Evolutionary conservation across 2,113 vertebrate genomes (phyloP).

Genomic region (Reinhardtius hippoglossoides): DNA sequence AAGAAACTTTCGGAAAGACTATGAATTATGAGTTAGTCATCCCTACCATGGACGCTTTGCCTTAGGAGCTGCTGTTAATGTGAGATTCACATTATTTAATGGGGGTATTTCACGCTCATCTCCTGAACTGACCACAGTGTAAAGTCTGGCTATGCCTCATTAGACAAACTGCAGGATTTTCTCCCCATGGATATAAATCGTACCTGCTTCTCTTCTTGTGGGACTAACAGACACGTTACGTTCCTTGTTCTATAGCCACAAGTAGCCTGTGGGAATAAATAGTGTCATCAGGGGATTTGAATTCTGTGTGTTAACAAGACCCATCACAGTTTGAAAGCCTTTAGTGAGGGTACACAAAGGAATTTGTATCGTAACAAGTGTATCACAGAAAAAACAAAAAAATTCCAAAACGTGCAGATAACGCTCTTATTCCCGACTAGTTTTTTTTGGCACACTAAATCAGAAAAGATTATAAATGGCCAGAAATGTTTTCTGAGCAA

Average conservation of each 20-base stretch:
- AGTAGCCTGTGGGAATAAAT: slow-evolving; percentile 55
- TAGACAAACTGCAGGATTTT: slow-evolving; percentile 60
- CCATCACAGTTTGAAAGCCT: slow-evolving; percentile 63
- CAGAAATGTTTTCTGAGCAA: slow-evolving; percentile 18
- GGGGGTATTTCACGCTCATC: slow-evolving; percentile 61
- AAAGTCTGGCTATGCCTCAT: slow-evolving; percentile 65
- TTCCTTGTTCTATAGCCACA: slow-evolving; percentile 31
- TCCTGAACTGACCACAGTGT: slow-evolving; percentile 69
- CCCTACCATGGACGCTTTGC: slow-evolving; percentile 42
- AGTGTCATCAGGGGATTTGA: slow-evolving; percentile 49
- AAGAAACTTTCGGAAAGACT: slow-evolving; percentile 26
- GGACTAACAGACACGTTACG: slow-evolving; percentile 29
- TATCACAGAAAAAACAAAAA: slow-evolving; percentile 27
- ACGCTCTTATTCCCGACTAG: not conserved
- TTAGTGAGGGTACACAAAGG: slow-evolving; percentile 16
- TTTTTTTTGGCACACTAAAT: slow-evolving; percentile 6
- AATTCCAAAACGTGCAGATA: slow-evolving; percentile 21
- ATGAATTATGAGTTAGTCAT: slow-evolving; percentile 46
- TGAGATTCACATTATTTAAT: slow-evolving; percentile 68
- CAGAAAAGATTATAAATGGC: not conserved
- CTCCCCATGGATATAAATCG: slow-evolving; percentile 46
- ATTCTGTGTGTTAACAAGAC: slow-evolving; percentile 58
- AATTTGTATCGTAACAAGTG: slow-evolving; percentile 19
- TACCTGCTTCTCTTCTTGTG: slow-evolving; percentile 50
- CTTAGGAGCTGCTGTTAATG: slow-evolving; percentile 56